phyloP scores from a whole-genome alignment of 2,113 vertebrate species.

The Misgurnus mizolepis region DNA sequence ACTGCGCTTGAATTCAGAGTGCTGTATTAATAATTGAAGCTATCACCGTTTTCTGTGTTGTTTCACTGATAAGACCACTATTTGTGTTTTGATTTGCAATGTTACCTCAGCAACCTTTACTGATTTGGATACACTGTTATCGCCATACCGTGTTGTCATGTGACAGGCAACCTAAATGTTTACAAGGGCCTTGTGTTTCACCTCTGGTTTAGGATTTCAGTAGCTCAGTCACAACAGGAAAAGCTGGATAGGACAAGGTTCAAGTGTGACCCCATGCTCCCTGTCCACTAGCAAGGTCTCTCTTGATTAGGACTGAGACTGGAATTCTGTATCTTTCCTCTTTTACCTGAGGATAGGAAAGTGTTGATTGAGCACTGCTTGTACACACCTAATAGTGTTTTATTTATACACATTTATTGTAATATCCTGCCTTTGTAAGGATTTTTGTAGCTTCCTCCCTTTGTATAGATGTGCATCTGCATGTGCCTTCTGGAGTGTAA shows the following conservation, averaged over 20 bases:
- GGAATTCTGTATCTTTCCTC: slow-evolving; percentile 39
- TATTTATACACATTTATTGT: not conserved
- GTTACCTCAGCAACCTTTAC: not conserved
- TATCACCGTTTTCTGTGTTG: not conserved
- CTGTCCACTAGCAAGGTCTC: slow-evolving; percentile 17
- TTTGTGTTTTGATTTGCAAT: slow-evolving; percentile 12
- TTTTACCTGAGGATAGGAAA: slow-evolving; percentile 32
- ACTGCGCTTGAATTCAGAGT: not conserved
- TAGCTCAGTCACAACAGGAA: slow-evolving; percentile 50
- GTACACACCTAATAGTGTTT: not conserved
- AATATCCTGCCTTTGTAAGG: slow-evolving; percentile 13
- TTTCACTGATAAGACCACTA: not conserved
- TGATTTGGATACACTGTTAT: slow-evolving; percentile 18
- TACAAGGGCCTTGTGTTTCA: slow-evolving; percentile 50
- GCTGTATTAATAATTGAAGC: not conserved
- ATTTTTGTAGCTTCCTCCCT: not conserved
- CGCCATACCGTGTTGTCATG: slow-evolving; percentile 32
- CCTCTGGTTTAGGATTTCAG: slow-evolving; percentile 63
- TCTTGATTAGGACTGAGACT: slow-evolving; percentile 20
- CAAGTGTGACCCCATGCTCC: slow-evolving; percentile 20
- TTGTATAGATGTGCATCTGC: not conserved
- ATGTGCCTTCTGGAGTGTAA: not conserved
- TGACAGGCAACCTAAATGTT: slow-evolving; percentile 39
- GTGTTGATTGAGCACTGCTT: slow-evolving; percentile 2
- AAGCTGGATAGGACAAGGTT: slow-evolving; percentile 49